Percentiles rank a stretch among this genome's conserved stretches.
These are phyloP conservation scores for Prionace glauca DNA, from an alignment of 2,797 vertebrate genomes.

Conservation along the genomic window DNA sequence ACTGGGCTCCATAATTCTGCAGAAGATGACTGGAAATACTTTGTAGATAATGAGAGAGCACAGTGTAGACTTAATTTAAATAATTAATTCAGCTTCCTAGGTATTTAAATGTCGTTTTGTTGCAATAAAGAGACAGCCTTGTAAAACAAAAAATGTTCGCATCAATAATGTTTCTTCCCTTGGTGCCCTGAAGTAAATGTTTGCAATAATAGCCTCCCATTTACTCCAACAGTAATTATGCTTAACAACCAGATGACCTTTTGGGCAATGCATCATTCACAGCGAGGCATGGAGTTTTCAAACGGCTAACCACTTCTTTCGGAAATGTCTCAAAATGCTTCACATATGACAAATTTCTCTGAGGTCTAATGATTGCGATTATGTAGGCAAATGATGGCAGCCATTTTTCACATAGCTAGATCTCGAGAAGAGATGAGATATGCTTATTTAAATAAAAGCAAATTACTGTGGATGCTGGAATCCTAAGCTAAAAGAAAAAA, in stretches of 20 bases:
- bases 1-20: background rate
- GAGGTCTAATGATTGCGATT: background rate
- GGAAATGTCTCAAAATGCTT: background rate
- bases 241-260: background rate
- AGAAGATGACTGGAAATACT: slow-evolving; percentile 1
- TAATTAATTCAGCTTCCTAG: background rate
- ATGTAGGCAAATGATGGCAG: background rate
- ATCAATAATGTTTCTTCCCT: slow-evolving; percentile 11
- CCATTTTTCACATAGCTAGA: background rate
- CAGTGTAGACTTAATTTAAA: slow-evolving; percentile 9
- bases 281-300: background rate
- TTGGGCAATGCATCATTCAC: background rate
- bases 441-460: too few species aligned
- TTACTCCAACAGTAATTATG: background rate
- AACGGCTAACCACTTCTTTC: background rate
- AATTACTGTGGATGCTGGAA: too few species aligned
- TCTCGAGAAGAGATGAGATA: background rate
- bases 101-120: background rate
- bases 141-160: background rate
- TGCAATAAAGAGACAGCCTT: background rate
- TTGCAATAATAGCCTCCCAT: background rate
- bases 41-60: slow-evolving; percentile 13
- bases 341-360: background rate
- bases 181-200: background rate
- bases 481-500: too few species aligned